Base-by-base conservation (phyloP, 35 echinoderm and acorn worm species). In the Anneissia japonica region DNA sequence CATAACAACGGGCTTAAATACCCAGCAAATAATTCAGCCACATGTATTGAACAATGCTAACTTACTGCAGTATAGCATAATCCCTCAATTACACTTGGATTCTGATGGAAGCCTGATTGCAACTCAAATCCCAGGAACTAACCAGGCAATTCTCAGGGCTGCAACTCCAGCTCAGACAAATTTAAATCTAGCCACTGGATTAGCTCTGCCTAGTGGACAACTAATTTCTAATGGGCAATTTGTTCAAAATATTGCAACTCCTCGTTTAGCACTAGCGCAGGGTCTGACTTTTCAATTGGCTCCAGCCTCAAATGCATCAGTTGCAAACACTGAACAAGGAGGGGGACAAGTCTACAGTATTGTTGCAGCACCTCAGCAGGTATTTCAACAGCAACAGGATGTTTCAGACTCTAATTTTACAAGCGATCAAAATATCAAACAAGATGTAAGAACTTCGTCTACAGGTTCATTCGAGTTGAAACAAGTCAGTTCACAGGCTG, bases 81-180 rank as follows among this genome's bases (percentile, higher is more conserved):
- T 93, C n/a, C 94, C 94, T 10, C 94, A 97, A 37, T 23, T 93
- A 26, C 84, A 93, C 39, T 26, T 97, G 23, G 94, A 97, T 74
- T 55, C 84, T 33, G 91, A 93, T 39, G 94, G 94, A 0, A 97
- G 93, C 39, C 46, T 97, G 23, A 80, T 97, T 32, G 77, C 90
- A 23, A 93, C 86, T 41, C 94, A 97, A 21, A 32, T 88, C 76
- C 79, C 81, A 45, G 46, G 74, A 4, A 88, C 77, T 6, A 84
- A 64, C 26, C 51, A 64, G 51, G 51, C 51, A 64, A 64, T 64
- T 19, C 51, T 64, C 51, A 64, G 51, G 21, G 51, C 51, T 64
- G 21, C 51, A 16, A 26, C 51, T 64, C 51, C 51, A 64, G 21
- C 51, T 2, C 51, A 64, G 21, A 64, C 51, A 16, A 64, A 64